phyloP scores from a whole-genome alignment of 2,888 invertebrate genomes.

The Lasioglossum marginatum region DNA sequence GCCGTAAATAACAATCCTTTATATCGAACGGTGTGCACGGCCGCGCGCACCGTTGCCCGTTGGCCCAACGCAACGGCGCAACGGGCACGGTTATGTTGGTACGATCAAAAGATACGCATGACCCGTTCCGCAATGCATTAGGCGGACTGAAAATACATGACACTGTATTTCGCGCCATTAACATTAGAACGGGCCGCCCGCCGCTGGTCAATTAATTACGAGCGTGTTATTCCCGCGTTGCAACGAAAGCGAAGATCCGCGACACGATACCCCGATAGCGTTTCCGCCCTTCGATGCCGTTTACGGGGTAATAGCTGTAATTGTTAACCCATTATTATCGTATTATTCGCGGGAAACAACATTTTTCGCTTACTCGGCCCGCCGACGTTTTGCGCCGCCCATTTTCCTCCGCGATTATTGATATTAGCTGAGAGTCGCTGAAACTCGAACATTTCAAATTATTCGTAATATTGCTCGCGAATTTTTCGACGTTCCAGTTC shows the following conservation, averaged over 20 bases:
- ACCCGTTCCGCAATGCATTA: slow-evolving; percentile 64
- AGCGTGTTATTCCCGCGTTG: slow-evolving; percentile 17
- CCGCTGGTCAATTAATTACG: slow-evolving; percentile 48
- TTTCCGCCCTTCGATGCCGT: background rate
- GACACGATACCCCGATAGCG: background rate
- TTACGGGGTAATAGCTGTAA: slow-evolving; percentile 1
- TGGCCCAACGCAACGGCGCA: background rate
- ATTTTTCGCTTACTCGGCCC: slow-evolving; percentile 2
- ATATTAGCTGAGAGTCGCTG: background rate
- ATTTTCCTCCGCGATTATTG: background rate
- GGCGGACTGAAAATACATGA: slow-evolving; percentile 62
- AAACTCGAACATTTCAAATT: background rate
- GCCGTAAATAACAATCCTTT: slow-evolving; percentile 76
- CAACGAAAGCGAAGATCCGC: slow-evolving; percentile 8
- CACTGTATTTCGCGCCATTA: slow-evolving; percentile 56
- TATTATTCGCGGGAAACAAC: background rate
- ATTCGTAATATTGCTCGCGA: background rate
- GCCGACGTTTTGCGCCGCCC: background rate
- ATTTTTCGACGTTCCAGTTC: background rate
- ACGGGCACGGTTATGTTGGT: slow-evolving; percentile 32
- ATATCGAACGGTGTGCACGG: slow-evolving; percentile 59
- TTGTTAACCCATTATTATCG: slow-evolving; percentile 12
- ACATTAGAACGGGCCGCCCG: slow-evolving; percentile 51
- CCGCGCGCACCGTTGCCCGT: slow-evolving; percentile 19
- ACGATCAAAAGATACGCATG: slow-evolving; percentile 69